Base-by-base conservation (phyloP, 2,113 vertebrate species). In the Semicossyphus pulcher region DNA sequence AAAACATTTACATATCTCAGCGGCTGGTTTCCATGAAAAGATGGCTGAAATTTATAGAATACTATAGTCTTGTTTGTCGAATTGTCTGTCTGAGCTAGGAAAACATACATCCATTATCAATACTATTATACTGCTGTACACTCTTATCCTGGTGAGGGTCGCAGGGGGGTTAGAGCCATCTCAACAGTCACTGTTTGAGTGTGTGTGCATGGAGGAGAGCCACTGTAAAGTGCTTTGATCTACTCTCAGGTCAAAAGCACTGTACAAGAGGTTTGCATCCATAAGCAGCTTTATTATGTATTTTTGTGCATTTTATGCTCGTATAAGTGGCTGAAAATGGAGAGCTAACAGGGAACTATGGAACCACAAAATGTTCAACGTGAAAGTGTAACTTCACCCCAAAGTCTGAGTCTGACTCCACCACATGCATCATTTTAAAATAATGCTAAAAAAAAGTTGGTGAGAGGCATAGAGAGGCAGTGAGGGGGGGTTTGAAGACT, bases 151-250 rank as follows among this genome's bases (percentile, higher is more conserved):
- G 48, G 23, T 28, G 36, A 59, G 54, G 34, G 34, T 25, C 10
- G 16, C 42, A 34, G 37, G 23, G 45, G 57, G 31, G 44, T 48
- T 57, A 36, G 20, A 49, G 69, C 49, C 26, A 42, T 65, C 56
- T 64, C 51, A 65, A 59, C 66, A 58, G 51, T 45, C 49, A 51
- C 15, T 58, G 14, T 57, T 42, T 80, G 41, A 28, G 42, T 57
- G 67, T 66, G 45, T 34, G 49, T 28, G 36, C 20, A 48, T 34
- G 11, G 56, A 41, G 23, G 37, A 64, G 21, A 80, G 32, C 21
- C 18, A 61, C 15, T 37, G 48, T 56, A 10, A 72, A 78, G 26
- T 64, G 51, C 36, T 74, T 67, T 86, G 61, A 75, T 80, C 18
- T 80, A 45, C 59, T 63, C 59, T 56, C 29, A 67, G 20, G 48